phyloP scores from a whole-genome alignment of 2,797 vertebrate genomes.

The Anguilla anguilla region DNA sequence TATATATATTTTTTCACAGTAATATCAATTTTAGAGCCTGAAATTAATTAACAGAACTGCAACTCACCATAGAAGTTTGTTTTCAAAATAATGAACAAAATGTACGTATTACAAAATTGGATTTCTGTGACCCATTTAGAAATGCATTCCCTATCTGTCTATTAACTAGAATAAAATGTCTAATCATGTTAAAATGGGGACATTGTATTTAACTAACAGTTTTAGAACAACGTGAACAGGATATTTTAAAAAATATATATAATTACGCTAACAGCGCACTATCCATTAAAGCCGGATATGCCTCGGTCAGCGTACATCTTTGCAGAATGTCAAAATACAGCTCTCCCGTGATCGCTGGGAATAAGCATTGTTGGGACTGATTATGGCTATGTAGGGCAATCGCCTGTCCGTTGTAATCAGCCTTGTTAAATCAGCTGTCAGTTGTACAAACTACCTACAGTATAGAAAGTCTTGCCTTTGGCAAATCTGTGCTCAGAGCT shows the following conservation, averaged over 20 bases:
- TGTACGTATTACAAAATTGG: background rate
- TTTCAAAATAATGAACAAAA: conserved; percentile 2
- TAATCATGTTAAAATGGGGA: background rate
- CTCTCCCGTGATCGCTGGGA: conserved; percentile 52
- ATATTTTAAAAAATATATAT: background rate
- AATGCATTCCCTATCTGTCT: background rate
- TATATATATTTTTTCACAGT: background rate
- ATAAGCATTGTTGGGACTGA: conserved; percentile 50
- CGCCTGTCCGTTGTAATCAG: conserved; percentile 41
- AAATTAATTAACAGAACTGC: background rate
- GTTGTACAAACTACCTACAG: conserved; percentile 52
- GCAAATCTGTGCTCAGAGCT: conserved; percentile 50
- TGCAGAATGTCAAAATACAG: conserved; percentile 49
- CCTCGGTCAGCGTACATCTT: conserved; percentile 36
- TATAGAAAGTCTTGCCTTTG: conserved; percentile 53
- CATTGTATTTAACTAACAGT: background rate
- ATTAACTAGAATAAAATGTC: background rate
- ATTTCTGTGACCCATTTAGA: background rate
- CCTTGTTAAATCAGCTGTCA: conserved; percentile 57
- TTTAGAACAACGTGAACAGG: background rate
- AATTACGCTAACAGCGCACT: too few species aligned
- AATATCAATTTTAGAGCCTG: background rate
- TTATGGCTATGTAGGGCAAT: conserved; percentile 64
- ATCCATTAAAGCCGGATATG: background rate
- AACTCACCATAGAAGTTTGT: background rate